These are phyloP conservation scores for Microtus oregoni DNA, from an alignment of 2,113 vertebrate species.

Conservation along the genomic window DNA sequence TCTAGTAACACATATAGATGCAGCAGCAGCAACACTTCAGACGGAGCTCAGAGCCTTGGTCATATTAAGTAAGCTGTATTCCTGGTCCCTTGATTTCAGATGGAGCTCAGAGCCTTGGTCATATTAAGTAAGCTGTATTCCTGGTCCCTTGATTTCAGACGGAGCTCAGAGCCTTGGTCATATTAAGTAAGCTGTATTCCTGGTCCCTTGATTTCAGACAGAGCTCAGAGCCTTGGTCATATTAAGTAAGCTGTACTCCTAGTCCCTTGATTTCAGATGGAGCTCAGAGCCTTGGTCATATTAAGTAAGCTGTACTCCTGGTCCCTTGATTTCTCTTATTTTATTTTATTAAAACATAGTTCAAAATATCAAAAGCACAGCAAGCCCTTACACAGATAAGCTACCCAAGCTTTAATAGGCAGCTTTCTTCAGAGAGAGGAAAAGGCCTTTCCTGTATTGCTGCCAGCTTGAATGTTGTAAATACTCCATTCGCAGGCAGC, in stretches of 20 bases:
- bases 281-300: background rate
- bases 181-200: no score
- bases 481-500: background rate
- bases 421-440: background rate
- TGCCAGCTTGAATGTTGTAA: background rate
- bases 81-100: background rate
- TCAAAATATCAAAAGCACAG: slow-evolving; percentile 11
- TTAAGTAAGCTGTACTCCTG: background rate
- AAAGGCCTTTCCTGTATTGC: background rate
- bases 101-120: no score
- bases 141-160: no score
- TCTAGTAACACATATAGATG: background rate
- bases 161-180: no score
- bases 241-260: background rate
- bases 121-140: no score
- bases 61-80: background rate
- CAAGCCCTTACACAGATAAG: background rate
- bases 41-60: background rate
- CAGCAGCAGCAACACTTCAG: no score
- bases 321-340: background rate
- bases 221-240: background rate
- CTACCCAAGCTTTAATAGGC: background rate
- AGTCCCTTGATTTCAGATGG: background rate
- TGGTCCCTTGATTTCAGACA: no score
- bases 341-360: slow-evolving; percentile 19